Percentiles rank a stretch among this genome's conserved stretches.
These are phyloP conservation scores for Yponomeuta cagnagella DNA, from an alignment of 2,888 invertebrate species.

Conservation along the genomic window DNA sequence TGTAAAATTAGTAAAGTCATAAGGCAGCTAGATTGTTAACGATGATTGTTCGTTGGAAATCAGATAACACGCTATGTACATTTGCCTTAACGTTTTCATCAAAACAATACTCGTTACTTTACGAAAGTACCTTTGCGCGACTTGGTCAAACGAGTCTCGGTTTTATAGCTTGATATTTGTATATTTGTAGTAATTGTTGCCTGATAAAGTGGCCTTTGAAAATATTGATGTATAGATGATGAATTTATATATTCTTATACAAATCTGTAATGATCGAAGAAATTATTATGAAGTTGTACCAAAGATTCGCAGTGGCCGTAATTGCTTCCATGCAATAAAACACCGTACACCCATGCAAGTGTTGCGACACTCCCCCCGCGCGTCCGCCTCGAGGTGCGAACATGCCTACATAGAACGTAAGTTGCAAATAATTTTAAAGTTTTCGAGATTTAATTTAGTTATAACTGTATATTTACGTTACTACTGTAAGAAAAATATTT, in stretches of 20 bases:
- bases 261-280: neutral
- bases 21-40: neutral
- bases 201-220: slow-evolving; percentile 10
- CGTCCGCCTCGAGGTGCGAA: slow-evolving; percentile 40
- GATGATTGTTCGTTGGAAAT: neutral
- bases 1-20: neutral
- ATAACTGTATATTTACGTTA: slow-evolving; percentile 60
- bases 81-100: neutral
- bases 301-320: slow-evolving; percentile 6
- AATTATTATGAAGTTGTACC: slow-evolving; percentile 10
- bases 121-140: neutral
- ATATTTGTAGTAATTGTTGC: slow-evolving; percentile 3
- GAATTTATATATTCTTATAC: neutral
- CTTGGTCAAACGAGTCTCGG: neutral
- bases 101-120: slow-evolving; percentile 6
- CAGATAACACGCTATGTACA: neutral
- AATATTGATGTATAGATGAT: slow-evolving; percentile 1
- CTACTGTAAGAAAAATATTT: slow-evolving; percentile 68
- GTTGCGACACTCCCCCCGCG: slow-evolving; percentile 35
- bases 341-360: neutral
- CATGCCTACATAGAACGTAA: slow-evolving; percentile 56
- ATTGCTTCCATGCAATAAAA: neutral
- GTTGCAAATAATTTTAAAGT: slow-evolving; percentile 60
- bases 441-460: slow-evolving; percentile 69
- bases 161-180: neutral